Conservation (phyloP, 2,888 invertebrate genomes). For the Eupithecia subumbrata region DNA sequence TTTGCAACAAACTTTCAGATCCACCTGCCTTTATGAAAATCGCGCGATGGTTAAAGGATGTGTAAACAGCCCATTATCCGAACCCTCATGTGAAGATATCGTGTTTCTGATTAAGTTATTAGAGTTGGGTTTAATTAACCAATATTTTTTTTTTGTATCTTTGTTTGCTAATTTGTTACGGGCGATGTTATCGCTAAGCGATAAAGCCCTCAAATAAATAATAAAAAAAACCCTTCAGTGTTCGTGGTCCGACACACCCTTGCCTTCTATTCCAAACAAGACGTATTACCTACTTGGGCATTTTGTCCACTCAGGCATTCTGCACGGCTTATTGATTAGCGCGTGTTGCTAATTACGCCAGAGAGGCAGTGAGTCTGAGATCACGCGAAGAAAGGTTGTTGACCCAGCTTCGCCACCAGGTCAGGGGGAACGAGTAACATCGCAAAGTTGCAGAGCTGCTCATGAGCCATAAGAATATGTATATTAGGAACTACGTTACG, state of each 20-base stretch:
- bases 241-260: not conserved
- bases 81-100: too few relatives aligned
- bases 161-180: too few relatives aligned
- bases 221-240: not conserved
- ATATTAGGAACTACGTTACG: not conserved
- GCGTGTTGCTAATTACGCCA: not conserved
- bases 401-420: not conserved
- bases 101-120: too few relatives aligned
- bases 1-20: too few relatives aligned
- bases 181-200: too few relatives aligned
- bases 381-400: constrained; percentile 3
- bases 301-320: not conserved
- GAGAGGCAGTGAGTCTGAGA: not conserved
- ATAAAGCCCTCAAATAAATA: too few relatives aligned
- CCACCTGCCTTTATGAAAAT: not conserved
- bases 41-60: too few relatives aligned
- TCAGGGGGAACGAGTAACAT: not conserved
- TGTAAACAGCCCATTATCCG: too few relatives aligned
- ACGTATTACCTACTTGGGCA: not conserved
- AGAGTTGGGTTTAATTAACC: too few relatives aligned
- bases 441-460: not conserved
- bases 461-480: not conserved
- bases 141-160: too few relatives aligned
- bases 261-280: not conserved
- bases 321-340: not conserved